These are phyloP conservation scores for Dolichoris vasculosae DNA, from an alignment of 1,140 invertebrate species.

Conservation along the genomic window DNA sequence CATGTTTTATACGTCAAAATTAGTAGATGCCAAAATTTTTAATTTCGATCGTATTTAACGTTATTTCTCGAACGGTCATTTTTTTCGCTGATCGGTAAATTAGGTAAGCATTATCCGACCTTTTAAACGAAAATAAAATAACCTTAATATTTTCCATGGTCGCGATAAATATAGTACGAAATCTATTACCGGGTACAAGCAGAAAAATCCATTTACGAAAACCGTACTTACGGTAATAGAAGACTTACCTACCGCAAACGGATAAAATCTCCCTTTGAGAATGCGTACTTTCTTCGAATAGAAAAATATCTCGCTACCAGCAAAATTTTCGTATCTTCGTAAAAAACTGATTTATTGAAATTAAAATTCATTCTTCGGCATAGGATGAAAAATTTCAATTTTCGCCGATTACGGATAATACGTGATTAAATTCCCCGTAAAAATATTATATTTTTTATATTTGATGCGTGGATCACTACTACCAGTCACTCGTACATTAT, in stretches of 20 bases:
- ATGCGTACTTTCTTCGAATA: background rate
- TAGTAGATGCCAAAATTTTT: too few species aligned
- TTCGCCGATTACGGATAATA: too few species aligned
- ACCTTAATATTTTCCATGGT: background rate
- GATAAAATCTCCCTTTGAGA: background rate
- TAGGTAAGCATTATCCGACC: background rate
- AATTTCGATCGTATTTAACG: background rate
- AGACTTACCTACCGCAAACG: background rate
- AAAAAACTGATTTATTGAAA: background rate
- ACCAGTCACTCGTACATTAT: too few species aligned
- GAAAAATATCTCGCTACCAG: background rate
- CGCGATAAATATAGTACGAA: background rate
- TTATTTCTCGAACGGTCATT: background rate
- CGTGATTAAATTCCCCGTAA: too few species aligned
- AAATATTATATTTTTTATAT: too few species aligned
- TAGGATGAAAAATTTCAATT: background rate
- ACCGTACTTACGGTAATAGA: background rate
- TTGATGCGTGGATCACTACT: too few species aligned
- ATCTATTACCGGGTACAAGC: background rate
- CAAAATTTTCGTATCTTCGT: background rate
- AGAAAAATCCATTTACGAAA: background rate
- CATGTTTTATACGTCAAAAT: background rate
- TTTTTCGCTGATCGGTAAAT: background rate
- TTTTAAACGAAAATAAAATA: background rate
- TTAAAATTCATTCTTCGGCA: background rate